Evolutionary conservation across 64 coral and sea anemone species (phyloP).

Genomic region (Dendronephthya gigantea): DNA sequence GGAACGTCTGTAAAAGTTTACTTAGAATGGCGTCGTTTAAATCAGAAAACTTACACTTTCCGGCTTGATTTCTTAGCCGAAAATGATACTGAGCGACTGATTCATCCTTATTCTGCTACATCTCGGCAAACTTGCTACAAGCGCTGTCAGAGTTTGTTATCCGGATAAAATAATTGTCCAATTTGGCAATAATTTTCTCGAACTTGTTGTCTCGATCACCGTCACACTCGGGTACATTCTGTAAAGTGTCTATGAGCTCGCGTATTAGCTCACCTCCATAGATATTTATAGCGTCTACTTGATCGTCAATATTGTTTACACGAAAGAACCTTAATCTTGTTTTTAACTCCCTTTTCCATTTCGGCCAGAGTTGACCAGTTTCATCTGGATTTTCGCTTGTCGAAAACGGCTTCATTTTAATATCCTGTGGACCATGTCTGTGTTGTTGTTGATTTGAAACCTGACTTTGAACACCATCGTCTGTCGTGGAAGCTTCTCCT

Average conservation of each 20-base stretch:
- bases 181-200: too few species aligned
- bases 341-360: background rate
- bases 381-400: background rate
- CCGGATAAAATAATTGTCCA: too few species aligned
- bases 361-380: background rate
- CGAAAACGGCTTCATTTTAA: background rate
- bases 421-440: background rate
- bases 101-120: conserved; percentile 14
- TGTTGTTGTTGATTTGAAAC: background rate
- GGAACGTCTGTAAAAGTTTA: conserved; percentile 30
- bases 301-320: background rate
- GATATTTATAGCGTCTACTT: background rate
- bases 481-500: background rate
- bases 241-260: too few species aligned
- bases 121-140: conserved; percentile 18
- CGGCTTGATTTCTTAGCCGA: conserved; percentile 14
- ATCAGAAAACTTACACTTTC: conserved; percentile 10
- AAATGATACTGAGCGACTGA: too few species aligned
- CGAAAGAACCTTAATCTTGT: background rate
- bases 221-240: too few species aligned
- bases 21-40: conserved; percentile 17
- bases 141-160: conserved; percentile 27
- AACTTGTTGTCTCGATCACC: too few species aligned
- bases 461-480: background rate
- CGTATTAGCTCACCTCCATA: too few species aligned